Evolutionary conservation across 2,113 vertebrate species (phyloP), one percentile per base, ranked within the genome.

Genomic region (Sapajus apella): DNA sequence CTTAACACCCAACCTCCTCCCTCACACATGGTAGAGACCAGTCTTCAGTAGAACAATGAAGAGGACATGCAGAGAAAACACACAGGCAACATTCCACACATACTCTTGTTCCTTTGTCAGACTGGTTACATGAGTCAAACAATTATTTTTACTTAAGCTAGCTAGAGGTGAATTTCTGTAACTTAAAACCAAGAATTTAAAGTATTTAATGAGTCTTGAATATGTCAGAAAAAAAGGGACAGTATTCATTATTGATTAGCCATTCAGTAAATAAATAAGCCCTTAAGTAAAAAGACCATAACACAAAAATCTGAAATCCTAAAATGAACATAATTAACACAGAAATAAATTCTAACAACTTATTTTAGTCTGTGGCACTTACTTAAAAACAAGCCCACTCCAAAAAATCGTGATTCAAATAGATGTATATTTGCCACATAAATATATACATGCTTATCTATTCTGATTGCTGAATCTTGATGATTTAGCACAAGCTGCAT

Each of bases 291-390:
- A 56, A 95, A 56, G 27, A 75, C 12, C 35, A 25, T 76, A 86
- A 92, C 92, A 18, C 17, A 84, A 95, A 92, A 95, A 83, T 87
- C 20, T 90, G 32, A 95, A 93, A 96, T 85, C 43, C 70, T 94
- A 88, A 87, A 92, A 96, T 47, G 58, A 95, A 91, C 30, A 75
- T 61, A 90, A 92, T 52, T 52, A 80, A 81, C 58, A 79, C 50
- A 58, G 37, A 97, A 90, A 83, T 61, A 87, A 87, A 84, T 37
- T 56, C 52, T 75, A 90, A 77, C 37, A 73, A 91, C 70, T 35
- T 32, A 94, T 66, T 91, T 93, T 91, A 91, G 66, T 72, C 73
- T 58, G 35, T 64, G n/a, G 8, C n/a, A 95, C 45, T 86, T 79
- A 83, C 30, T 93, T 84, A 89, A 94, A 96, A 92, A 21, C 85